These are phyloP conservation scores for Lasioglossum pauxillum DNA, from an alignment of 2,888 invertebrate species.

Conservation along the genomic window DNA sequence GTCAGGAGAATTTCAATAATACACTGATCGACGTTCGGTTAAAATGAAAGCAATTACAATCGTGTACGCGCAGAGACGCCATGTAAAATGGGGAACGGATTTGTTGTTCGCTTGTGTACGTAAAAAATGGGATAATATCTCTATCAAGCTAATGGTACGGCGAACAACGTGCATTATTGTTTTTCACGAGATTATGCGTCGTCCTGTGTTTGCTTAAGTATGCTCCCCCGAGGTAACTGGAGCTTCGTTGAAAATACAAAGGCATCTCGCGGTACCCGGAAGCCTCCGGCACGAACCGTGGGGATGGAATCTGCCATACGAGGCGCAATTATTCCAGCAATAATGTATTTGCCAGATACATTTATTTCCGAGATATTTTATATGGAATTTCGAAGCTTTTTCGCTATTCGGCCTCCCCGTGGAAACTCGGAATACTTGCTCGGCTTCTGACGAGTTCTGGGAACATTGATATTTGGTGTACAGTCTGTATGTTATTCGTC, in stretches of 20 bases:
- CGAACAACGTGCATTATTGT: slow-evolving; percentile 1
- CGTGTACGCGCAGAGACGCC: background rate
- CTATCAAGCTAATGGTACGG: background rate
- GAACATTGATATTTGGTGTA: background rate
- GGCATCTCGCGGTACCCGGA: background rate
- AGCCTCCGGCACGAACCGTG: background rate
- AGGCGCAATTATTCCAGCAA: slow-evolving; percentile 4
- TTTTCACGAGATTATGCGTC: slow-evolving; percentile 6
- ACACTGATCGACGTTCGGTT: too few relatives aligned
- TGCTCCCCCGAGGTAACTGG: background rate
- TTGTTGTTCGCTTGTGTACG: background rate
- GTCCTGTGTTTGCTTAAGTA: background rate
- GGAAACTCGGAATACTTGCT: background rate
- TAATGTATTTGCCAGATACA: background rate
- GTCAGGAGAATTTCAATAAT: too few relatives aligned
- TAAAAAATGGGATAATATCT: background rate
- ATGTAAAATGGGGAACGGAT: background rate
- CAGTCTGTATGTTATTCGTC: too few relatives aligned
- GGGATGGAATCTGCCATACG: background rate
- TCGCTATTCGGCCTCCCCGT: background rate
- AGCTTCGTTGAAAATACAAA: slow-evolving; percentile 4
- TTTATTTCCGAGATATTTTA: background rate
- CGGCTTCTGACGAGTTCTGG: background rate
- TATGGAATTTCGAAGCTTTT: background rate
- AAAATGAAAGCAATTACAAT: background rate